These are phyloP conservation scores for Protula sp. DNA, from an alignment of 2,888 invertebrate genomes.

Conservation along the genomic window DNA sequence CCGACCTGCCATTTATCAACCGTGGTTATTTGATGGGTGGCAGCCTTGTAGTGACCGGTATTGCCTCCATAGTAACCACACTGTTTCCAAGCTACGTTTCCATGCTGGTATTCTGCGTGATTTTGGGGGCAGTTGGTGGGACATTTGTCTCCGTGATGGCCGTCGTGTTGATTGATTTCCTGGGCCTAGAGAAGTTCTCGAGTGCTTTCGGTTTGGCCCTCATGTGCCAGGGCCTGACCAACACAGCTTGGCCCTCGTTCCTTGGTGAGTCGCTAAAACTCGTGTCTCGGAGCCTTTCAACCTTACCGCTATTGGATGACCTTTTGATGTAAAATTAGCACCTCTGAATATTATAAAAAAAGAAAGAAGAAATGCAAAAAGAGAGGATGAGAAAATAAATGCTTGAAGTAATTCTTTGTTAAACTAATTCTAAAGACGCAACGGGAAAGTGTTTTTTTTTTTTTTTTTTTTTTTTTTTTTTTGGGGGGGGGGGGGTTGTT, in stretches of 20 bases:
- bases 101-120: not conserved
- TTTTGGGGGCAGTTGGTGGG: not conserved
- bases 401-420: too few relatives aligned
- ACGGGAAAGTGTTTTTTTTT: too few relatives aligned
- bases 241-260: not conserved
- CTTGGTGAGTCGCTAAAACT: not conserved
- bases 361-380: too few relatives aligned
- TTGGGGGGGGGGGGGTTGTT: too few relatives aligned
- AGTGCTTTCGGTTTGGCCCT: not conserved
- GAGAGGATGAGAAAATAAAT: too few relatives aligned
- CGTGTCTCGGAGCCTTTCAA: too few relatives aligned
- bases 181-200: not conserved
- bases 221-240: not conserved
- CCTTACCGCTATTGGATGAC: too few relatives aligned
- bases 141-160: not conserved
- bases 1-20: not conserved
- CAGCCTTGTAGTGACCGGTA: not conserved
- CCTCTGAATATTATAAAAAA: too few relatives aligned
- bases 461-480: too few relatives aligned
- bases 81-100: not conserved
- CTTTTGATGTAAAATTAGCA: too few relatives aligned
- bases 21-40: not conserved
- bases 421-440: too few relatives aligned
- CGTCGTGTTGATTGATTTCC: not conserved
- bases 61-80: not conserved